These are phyloP conservation scores for Karalla daura DNA, from an alignment of 2,797 vertebrate genomes.

Conservation along the genomic window DNA sequence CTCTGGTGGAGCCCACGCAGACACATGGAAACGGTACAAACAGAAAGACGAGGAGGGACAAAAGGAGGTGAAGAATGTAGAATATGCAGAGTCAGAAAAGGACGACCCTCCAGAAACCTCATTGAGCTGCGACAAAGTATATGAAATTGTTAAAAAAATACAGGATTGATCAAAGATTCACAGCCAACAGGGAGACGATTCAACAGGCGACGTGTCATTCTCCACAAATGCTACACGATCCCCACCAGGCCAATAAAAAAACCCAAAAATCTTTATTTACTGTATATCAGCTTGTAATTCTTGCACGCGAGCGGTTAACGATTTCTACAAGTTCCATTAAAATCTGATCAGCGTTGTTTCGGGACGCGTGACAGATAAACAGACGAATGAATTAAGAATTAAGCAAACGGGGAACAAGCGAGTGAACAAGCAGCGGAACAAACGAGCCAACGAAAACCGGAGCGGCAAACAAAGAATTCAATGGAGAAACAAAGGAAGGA, in stretches of 20 bases:
- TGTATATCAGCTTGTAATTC: conserved; percentile 7
- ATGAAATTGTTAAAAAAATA: neutral
- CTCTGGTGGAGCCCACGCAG: conserved; percentile 18
- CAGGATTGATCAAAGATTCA: conserved; percentile 19
- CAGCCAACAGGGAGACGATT: conserved; percentile 20
- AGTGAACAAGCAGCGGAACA: conserved; percentile 23
- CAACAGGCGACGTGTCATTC: conserved; percentile 14
- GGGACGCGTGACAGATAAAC: conserved; percentile 33
- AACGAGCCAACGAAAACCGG: conserved; percentile 28
- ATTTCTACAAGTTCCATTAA: conserved; percentile 22
- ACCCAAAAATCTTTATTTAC: conserved; percentile 13
- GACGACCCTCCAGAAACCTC: conserved; percentile 27
- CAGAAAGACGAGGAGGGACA: conserved; percentile 37
- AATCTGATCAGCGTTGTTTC: conserved; percentile 34
- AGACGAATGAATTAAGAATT: conserved; percentile 43
- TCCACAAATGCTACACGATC: conserved; percentile 19
- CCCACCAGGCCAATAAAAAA: conserved; percentile 27
- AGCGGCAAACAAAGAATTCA: conserved; percentile 12
- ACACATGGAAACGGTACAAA: conserved; percentile 41
- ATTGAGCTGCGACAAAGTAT: conserved; percentile 26
- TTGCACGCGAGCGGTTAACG: neutral
- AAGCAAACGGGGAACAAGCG: conserved; percentile 35
- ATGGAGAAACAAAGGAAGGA: conserved; percentile 29
- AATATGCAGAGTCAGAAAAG: neutral
- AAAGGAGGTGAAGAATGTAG: conserved; percentile 13